phyloP scores from a whole-genome alignment of 1,140 invertebrate genomes.

The Drosophila virilis region DNA sequence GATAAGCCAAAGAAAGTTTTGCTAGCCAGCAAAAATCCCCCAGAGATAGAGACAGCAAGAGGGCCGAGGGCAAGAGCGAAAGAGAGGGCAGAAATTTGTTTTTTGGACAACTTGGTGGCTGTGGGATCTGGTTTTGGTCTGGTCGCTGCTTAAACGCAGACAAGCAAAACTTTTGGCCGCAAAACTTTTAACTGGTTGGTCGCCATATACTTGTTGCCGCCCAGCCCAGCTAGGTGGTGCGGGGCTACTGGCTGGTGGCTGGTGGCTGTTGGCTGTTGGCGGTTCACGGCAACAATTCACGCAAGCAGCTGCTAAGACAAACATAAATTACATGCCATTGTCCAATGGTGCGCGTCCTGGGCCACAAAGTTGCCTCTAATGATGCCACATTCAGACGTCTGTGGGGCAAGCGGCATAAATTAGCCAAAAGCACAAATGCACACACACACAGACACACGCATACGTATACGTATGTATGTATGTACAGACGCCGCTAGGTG shows the following conservation, averaged over 20 bases:
- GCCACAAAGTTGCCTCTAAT: slow-evolving; percentile 76
- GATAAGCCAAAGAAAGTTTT: slow-evolving; percentile 73
- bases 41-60: background rate
- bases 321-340: slow-evolving; percentile 82
- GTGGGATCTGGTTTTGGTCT: slow-evolving; percentile 48
- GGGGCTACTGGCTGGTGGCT: background rate
- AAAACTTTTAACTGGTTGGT: slow-evolving; percentile 75
- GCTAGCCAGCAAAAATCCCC: slow-evolving; percentile 26
- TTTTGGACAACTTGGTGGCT: slow-evolving; percentile 44
- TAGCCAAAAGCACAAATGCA: slow-evolving; percentile 59
- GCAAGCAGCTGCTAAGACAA: slow-evolving; percentile 77
- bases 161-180: slow-evolving; percentile 72
- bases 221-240: slow-evolving; percentile 8
- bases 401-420: slow-evolving; percentile 65
- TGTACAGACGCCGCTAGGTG: slow-evolving; percentile 54
- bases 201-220: slow-evolving; percentile 54
- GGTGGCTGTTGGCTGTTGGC: slow-evolving; percentile 8
- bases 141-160: slow-evolving; percentile 74
- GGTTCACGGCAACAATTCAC: slow-evolving; percentile 21
- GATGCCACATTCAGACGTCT: slow-evolving; percentile 73
- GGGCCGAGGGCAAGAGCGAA: background rate
- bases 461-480: background rate
- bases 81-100: slow-evolving; percentile 48
- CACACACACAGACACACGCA: background rate
- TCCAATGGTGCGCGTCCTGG: slow-evolving; percentile 62